These are phyloP conservation scores for Willisornis vidua DNA, from an alignment of 2,113 vertebrate genomes.

Conservation along the genomic window DNA sequence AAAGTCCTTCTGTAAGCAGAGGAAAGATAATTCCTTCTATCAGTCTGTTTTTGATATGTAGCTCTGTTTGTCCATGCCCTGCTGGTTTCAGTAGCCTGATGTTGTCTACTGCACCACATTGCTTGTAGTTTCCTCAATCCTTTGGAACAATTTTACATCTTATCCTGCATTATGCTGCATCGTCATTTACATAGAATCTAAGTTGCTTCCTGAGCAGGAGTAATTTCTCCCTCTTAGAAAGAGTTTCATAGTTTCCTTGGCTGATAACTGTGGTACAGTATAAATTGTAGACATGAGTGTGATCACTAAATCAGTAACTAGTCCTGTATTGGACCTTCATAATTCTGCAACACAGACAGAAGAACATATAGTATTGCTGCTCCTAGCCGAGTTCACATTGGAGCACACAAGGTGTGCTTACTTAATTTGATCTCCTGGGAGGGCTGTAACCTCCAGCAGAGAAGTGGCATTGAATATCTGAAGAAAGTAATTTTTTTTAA, in stretches of 20 bases:
- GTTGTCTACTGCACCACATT: fast-evolving
- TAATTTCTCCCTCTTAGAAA: neutral
- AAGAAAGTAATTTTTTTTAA: neutral
- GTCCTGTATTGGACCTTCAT: neutral
- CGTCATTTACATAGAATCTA: neutral
- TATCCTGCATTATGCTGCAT: neutral
- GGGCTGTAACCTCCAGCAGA: neutral
- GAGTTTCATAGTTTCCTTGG: neutral
- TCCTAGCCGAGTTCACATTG: neutral
- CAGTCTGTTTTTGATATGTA: neutral
- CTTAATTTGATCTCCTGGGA: neutral
- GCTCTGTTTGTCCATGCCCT: neutral
- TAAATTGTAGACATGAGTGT: neutral
- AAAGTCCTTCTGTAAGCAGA: neutral
- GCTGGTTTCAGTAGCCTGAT: neutral
- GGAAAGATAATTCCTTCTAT: neutral
- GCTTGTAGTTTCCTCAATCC: neutral
- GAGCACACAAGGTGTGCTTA: neutral
- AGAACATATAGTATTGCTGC: neutral
- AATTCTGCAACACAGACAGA: neutral
- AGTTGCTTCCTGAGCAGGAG: neutral
- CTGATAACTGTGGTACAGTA: neutral
- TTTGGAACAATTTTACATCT: neutral
- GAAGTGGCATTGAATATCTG: neutral
- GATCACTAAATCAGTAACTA: neutral